phyloP scores from a whole-genome alignment of 2,888 invertebrate species.

The Leucophora obtusa region DNA sequence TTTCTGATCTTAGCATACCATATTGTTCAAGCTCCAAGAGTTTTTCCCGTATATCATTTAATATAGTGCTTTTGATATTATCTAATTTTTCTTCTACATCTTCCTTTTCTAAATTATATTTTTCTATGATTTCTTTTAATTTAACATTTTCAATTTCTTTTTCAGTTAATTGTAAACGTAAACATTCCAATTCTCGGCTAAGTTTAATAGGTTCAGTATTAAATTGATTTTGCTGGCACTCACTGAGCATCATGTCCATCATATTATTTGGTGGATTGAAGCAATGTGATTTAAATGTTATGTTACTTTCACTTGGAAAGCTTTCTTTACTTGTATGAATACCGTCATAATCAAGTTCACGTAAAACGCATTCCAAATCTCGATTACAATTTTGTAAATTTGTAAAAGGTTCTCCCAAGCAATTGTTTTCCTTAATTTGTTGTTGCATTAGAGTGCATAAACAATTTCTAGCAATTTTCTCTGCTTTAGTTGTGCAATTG shows the following conservation, averaged over 20 bases:
- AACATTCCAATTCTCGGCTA: conserved; percentile 60
- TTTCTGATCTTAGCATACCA: conserved; percentile 18
- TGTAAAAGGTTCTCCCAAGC: conserved; percentile 69
- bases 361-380: conserved; percentile 66
- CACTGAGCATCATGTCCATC: conserved; percentile 15
- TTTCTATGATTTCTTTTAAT: conserved; percentile 64
- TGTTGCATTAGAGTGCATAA: conserved; percentile 72
- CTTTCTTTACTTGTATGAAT: conserved; percentile 16
- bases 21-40: conserved; percentile 46
- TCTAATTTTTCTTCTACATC: conserved; percentile 37
- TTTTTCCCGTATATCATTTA: conserved; percentile 47
- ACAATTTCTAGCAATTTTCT: conserved; percentile 73
- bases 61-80: conserved; percentile 47
- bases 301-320: background rate
- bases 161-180: conserved; percentile 64
- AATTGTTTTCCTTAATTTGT: conserved; percentile 67
- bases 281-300: conserved; percentile 39
- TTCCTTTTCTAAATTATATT: conserved; percentile 52
- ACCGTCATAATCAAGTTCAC: conserved; percentile 62
- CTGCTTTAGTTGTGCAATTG: conserved; percentile 65
- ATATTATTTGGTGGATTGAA: conserved; percentile 1
- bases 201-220: conserved; percentile 59
- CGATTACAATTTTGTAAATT: conserved; percentile 65
- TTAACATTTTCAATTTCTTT: conserved; percentile 67
- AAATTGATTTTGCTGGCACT: conserved; percentile 55